These are phyloP conservation scores for Mylabris sibirica DNA, from an alignment of 2,888 invertebrate species.

Conservation along the genomic window DNA sequence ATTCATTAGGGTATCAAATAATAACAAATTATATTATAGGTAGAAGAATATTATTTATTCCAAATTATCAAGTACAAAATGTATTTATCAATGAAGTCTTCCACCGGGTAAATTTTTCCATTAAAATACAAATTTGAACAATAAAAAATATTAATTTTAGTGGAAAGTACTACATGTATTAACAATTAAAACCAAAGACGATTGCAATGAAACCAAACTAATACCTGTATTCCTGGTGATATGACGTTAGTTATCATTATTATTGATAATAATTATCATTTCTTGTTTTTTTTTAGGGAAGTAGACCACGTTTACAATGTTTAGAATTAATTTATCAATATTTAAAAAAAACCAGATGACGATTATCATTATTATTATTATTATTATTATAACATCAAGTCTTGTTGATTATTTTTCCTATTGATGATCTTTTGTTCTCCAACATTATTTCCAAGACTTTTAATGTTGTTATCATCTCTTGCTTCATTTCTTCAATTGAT, in stretches of 20 bases:
- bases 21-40: constrained; percentile 25
- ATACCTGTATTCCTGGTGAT: constrained; percentile 27
- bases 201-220: constrained; percentile 17
- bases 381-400: background rate
- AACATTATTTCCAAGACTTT: background rate
- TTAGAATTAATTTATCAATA: constrained; percentile 27
- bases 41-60: constrained; percentile 37
- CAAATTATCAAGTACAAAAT: constrained; percentile 38
- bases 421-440: background rate
- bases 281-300: constrained; percentile 21
- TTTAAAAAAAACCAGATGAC: constrained; percentile 24
- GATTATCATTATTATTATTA: constrained; percentile 18
- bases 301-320: constrained; percentile 22
- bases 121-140: constrained; percentile 14
- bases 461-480: background rate
- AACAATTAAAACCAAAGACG: constrained; percentile 28
- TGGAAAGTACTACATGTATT: constrained; percentile 29
- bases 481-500: background rate
- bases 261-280: background rate
- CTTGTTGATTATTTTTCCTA: background rate
- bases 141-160: constrained; percentile 16
- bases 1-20: constrained; percentile 38
- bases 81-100: constrained; percentile 43
- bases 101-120: constrained; percentile 29
- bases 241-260: background rate